These are phyloP conservation scores for Troides oblongomaculatus DNA, from an alignment of 2,888 invertebrate genomes.

Conservation along the genomic window DNA sequence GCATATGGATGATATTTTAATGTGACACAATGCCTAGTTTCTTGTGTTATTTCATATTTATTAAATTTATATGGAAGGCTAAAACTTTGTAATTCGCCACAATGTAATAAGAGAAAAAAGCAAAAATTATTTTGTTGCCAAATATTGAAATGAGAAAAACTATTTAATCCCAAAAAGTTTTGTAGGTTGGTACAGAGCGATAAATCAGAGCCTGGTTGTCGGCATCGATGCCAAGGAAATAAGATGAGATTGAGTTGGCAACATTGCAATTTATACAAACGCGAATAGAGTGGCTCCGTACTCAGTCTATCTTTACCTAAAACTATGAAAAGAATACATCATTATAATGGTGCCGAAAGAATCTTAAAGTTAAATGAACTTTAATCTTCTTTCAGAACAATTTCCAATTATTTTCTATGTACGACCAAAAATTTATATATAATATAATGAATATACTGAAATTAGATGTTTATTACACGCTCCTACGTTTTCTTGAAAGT, in stretches of 20 bases:
- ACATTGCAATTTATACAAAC: constrained; percentile 50
- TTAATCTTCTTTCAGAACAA: too few relatives aligned
- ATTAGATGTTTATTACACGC: too few relatives aligned
- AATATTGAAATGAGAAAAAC: constrained; percentile 69
- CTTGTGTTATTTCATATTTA: neutral
- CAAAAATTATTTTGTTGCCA: constrained; percentile 50
- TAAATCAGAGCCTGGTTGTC: constrained; percentile 68
- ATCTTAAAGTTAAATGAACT: neutral
- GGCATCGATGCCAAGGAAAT: constrained; percentile 76
- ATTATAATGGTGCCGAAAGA: neutral
- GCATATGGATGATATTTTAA: too few relatives aligned
- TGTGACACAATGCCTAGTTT: neutral
- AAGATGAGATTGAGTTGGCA: constrained; percentile 77
- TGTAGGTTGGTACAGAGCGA: constrained; percentile 69
- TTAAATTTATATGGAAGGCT: neutral
- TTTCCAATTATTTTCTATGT: too few relatives aligned
- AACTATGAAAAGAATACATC: constrained; percentile 19
- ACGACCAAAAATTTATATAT: too few relatives aligned
- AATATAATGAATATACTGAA: too few relatives aligned
- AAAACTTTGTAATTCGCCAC: neutral
- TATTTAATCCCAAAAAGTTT: constrained; percentile 74
- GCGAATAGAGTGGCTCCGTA: constrained; percentile 37
- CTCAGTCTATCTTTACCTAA: constrained; percentile 24
- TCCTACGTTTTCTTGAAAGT: too few relatives aligned
- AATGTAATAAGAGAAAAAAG: constrained; percentile 22